Base-by-base conservation (phyloP, 2,113 vertebrate genomes). In the Zosterops japonicus region DNA sequence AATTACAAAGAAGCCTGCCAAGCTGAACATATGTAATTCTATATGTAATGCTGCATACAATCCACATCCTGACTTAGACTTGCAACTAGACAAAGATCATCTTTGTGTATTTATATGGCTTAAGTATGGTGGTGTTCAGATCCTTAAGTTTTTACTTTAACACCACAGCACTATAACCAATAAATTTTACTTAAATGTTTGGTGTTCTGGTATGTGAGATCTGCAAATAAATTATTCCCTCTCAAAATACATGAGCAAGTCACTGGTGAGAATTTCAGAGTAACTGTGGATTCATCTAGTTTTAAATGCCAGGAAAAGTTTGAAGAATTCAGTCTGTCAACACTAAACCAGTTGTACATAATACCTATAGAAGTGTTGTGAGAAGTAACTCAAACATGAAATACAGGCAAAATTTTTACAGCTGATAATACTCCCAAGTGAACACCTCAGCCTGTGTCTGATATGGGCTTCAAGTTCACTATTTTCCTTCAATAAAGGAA, bases 21-120 rank as follows among this genome's bases (percentile, higher is more conserved):
- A 81, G 65, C 33, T 76, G 79, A 90, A 93, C 93, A 90, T 86
- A 77, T 60, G 92, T 94, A 93, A 97, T 95, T 93, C 83, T 88
- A 89, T 94, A 95, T 47, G 83, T 75, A 94, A 67, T 63, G 79
- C 59, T 83, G 76, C 78, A 61, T n/a, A 59, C 39, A 74, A 49
- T 91, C 64, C 56, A 89, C 88, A 90, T 90, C 83, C 83, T 84
- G 88, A 71, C 50, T 72, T n/a, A 42, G 27, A 79, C 46, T 47
- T 68, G 42, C 72, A 91, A 75, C 17, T 12, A 83, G 85, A 96
- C 95, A 94, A 95, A 95, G 93, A 83, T 95, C 23, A 92, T 83
- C 93, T 96, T 90, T 92, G 88, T 88, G 49, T 68, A 80, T 77
- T 92, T 86, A 55, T 44, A 49, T 1, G 5, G 68, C 55, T 24